Conservation (phyloP, 2,888 invertebrate species). For the Hylaea fasciaria region DNA sequence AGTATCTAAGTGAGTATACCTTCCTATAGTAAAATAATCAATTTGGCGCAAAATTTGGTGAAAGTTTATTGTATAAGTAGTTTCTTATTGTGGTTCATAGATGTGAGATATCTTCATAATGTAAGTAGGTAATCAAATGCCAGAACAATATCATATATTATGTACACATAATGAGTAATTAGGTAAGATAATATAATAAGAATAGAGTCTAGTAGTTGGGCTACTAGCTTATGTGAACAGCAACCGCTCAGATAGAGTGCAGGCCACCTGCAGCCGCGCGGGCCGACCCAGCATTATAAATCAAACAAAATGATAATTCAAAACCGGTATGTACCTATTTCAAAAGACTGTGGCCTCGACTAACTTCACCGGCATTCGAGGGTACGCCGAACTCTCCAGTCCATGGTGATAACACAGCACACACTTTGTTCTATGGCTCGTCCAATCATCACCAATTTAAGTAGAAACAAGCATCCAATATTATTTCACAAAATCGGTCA, state of each 20-base stretch:
- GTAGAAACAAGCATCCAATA: slow-evolving; percentile 53
- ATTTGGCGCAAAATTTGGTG: not conserved
- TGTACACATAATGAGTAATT: slow-evolving; percentile 3
- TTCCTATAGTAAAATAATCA: too few relatives aligned
- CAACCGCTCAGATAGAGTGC: slow-evolving; percentile 43
- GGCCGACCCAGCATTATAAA: slow-evolving; percentile 69
- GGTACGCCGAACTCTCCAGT: slow-evolving; percentile 70
- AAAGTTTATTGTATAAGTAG: not conserved
- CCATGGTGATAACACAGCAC: slow-evolving; percentile 65
- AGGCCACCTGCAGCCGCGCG: slow-evolving; percentile 61
- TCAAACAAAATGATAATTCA: slow-evolving; percentile 82
- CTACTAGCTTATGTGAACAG: slow-evolving; percentile 19
- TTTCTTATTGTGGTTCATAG: too few relatives aligned
- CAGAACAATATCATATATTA: not conserved
- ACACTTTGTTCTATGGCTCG: slow-evolving; percentile 51
- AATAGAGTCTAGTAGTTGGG: slow-evolving; percentile 3
- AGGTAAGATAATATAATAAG: slow-evolving; percentile 22
- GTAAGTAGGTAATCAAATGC: not conserved
- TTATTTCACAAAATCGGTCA: slow-evolving; percentile 56
- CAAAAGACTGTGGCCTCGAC: slow-evolving; percentile 78
- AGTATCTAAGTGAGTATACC: too few relatives aligned
- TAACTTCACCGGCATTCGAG: slow-evolving; percentile 71
- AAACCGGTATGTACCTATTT: slow-evolving; percentile 85
- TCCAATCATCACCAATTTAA: slow-evolving; percentile 61
- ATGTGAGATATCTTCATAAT: too few relatives aligned